Evolutionary conservation across 2,113 vertebrate genomes (phyloP).

Genomic region (Gavia stellata): DNA sequence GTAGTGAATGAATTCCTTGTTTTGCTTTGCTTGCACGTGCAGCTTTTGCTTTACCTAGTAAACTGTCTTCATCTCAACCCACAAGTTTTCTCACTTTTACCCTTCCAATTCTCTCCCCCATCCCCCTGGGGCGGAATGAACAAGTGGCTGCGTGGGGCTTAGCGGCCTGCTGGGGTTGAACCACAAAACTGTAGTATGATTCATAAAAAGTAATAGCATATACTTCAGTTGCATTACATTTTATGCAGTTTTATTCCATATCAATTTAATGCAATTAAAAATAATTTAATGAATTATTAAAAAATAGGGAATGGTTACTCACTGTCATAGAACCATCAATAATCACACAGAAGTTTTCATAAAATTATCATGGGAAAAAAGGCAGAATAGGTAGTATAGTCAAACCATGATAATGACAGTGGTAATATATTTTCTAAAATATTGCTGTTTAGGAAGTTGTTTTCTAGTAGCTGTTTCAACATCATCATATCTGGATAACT

Average conservation of each 20-base stretch:
- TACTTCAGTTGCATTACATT: background rate
- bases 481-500: background rate
- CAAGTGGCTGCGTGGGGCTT: no score
- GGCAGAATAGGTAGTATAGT: background rate
- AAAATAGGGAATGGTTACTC: background rate
- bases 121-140: background rate
- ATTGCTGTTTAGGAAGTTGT: background rate
- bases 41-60: background rate
- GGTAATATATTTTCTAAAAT: background rate
- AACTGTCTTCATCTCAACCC: background rate
- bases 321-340: background rate
- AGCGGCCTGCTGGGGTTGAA: background rate
- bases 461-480: background rate
- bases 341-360: background rate
- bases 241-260: background rate
- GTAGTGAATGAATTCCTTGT: background rate
- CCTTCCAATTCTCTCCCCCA: background rate
- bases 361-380: background rate
- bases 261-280: background rate
- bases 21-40: background rate
- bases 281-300: background rate
- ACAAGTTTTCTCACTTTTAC: background rate
- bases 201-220: background rate
- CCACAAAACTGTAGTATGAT: background rate
- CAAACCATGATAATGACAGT: background rate